Evolutionary conservation across 2,888 invertebrate species (phyloP).

Genomic region (Chrysolina americana): DNA sequence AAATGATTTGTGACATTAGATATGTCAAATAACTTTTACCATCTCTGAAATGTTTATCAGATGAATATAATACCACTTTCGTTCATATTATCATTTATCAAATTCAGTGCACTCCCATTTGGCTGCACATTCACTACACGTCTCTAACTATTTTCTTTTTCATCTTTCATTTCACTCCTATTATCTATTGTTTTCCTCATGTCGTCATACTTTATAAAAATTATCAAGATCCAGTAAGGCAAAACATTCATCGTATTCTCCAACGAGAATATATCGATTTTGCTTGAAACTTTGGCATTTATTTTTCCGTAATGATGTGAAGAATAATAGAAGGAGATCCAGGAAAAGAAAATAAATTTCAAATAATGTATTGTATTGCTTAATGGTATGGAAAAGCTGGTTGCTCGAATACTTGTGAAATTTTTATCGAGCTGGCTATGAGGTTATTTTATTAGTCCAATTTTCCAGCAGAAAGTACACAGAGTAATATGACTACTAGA

Average conservation of each 20-base stretch:
- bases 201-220: neutral
- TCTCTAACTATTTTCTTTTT: neutral
- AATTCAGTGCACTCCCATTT: too few species aligned
- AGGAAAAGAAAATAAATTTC: constrained; percentile 12
- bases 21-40: too few species aligned
- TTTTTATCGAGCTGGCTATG: constrained; percentile 2
- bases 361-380: constrained; percentile 26
- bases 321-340: constrained; percentile 18
- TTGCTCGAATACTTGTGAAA: constrained; percentile 22
- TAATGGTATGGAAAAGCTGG: constrained; percentile 28
- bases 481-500: neutral
- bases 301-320: constrained; percentile 24
- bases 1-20: too few species aligned
- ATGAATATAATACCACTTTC: too few species aligned
- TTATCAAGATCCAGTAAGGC: neutral
- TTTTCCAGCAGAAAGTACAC: constrained; percentile 1
- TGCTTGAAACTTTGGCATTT: constrained; percentile 1
- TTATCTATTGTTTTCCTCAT: neutral
- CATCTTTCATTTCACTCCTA: neutral
- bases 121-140: too few species aligned
- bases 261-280: constrained; percentile 6
- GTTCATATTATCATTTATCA: too few species aligned
- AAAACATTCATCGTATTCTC: neutral
- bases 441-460: constrained; percentile 15
- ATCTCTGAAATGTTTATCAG: too few species aligned